Base-by-base conservation (phyloP, 2,888 invertebrate species). In the Ormyrus nitidulus region DNA sequence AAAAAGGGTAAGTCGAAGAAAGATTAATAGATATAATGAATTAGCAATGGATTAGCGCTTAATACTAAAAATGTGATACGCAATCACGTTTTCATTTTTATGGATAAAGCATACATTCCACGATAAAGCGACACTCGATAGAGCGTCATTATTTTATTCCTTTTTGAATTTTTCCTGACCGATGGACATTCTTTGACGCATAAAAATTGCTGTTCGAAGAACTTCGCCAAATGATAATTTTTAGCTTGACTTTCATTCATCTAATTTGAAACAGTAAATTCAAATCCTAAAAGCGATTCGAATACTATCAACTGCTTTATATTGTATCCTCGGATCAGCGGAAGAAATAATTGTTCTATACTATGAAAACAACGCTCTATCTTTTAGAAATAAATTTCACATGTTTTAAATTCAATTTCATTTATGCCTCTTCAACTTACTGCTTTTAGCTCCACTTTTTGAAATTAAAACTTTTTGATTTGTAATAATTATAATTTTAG, bases 31-130 rank as follows among this genome's bases (percentile, higher is more conserved):
- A 59, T 54, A 62, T 71, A 84, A 85, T 84, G 77, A 82, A 83
- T 82, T 81, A 85, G 86, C 81, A 83, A 86, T 85, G 84, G 84
- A 86, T 83, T 86, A 82, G 84, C 83, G 83, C 81, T 86, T 86
- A 86, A 86, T 85, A 85, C 85, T 87, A 87, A 85, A 84, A 83
- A 85, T 82, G 84, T 85, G 85, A 84, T 78, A 85, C 85, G 84
- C 81, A 85, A 83, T 85, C 85, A 86, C 82, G 78, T 83, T 78
- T 81, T 80, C 49, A 58, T 77, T 48, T 56, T 73, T 69, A 62
- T 66, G 62, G 61, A 13, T 46, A 74, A 61, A 80, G 77, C 73
- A 77, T 70, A 77, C 64, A 73, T 59, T 49, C 61, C 65, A 70
- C 44, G 62, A 73, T 66, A 75, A 81, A 78, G 84, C 76, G 79